A percentile compares a stretch with the other conserved stretches of the same genome.
phyloP scores from a whole-genome alignment of 2,113 vertebrate genomes.

The Camelus dromedarius region DNA sequence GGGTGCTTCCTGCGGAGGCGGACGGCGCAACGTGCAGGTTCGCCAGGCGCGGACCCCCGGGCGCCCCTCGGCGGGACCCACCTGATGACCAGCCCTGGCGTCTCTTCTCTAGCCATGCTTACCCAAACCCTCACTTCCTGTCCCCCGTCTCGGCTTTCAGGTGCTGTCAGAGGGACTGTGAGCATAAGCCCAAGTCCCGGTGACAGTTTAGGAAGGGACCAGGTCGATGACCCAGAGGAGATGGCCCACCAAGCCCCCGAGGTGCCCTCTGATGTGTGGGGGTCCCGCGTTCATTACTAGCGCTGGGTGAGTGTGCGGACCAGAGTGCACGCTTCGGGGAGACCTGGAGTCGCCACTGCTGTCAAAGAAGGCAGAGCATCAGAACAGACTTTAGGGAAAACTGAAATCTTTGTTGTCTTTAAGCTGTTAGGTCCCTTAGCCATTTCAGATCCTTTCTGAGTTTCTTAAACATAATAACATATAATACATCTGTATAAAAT shows the following conservation, averaged over 20 bases:
- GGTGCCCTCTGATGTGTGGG: accelerated
- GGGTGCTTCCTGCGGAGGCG: neutral
- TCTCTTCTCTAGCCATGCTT: neutral
- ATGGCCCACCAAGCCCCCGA: neutral
- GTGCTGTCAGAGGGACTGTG: neutral
- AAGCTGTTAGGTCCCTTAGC: neutral
- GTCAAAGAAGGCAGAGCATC: accelerated
- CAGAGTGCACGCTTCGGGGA: accelerated
- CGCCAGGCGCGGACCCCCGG: accelerated
- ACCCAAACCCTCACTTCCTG: neutral
- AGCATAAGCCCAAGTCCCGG: neutral
- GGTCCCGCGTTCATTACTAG: accelerated
- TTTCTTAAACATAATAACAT: neutral
- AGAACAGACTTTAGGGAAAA: neutral
- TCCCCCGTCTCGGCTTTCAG: neutral
- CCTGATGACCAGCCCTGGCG: accelerated
- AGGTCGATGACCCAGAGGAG: accelerated
- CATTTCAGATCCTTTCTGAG: neutral
- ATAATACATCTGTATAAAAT: neutral
- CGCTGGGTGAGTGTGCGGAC: accelerated
- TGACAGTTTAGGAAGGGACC: no score
- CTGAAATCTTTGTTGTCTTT: neutral
- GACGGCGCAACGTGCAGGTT: accelerated
- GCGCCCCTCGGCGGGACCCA: accelerated
- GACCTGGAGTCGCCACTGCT: neutral